These are phyloP conservation scores for Drosophila willistoni DNA, from an alignment of 1,140 invertebrate species.

Conservation along the genomic window DNA sequence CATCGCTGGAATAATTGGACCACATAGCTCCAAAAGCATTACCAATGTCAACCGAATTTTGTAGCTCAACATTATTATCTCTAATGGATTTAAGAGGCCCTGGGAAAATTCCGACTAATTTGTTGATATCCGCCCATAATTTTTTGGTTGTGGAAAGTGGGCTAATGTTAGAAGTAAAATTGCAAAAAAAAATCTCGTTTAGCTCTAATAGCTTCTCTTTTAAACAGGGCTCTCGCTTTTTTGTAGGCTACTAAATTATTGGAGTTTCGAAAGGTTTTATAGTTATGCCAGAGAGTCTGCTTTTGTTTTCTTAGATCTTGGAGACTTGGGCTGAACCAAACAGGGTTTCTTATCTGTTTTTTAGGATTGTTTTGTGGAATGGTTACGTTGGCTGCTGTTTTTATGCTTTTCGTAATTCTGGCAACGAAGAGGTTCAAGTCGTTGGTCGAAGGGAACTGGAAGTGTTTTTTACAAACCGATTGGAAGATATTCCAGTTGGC, in stretches of 20 bases:
- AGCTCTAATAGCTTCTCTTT: slow-evolving; percentile 5
- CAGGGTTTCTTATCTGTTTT: slow-evolving; percentile 6
- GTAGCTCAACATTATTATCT: slow-evolving; percentile 14
- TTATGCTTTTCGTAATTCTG: slow-evolving; percentile 26
- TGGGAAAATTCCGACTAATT: slow-evolving; percentile 1
- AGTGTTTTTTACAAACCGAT: too few species aligned
- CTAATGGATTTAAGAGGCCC: slow-evolving; percentile 2
- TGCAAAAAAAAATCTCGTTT: slow-evolving; percentile 4
- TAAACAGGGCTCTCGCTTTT: slow-evolving; percentile 5
- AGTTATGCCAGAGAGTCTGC: slow-evolving; percentile 6
- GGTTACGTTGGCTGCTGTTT: slow-evolving; percentile 12
- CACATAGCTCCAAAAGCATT: slow-evolving; percentile 10
- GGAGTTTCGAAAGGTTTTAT: not conserved
- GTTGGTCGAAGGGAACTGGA: too few species aligned
- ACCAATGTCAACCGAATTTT: slow-evolving; percentile 12
- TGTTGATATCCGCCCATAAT: slow-evolving; percentile 1
- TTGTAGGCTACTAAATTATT: slow-evolving; percentile 1
- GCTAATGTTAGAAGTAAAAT: too few species aligned
- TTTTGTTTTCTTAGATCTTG: slow-evolving; percentile 8
- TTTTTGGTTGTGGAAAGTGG: too few species aligned
- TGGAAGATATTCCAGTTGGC: slow-evolving; percentile 11
- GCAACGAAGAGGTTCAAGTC: slow-evolving; percentile 28
- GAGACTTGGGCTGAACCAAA: slow-evolving; percentile 1
- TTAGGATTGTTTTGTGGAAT: not conserved
- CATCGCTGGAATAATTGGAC: slow-evolving; percentile 4